These are phyloP conservation scores for Chymomyza costata DNA, from an alignment of 1,140 invertebrate species.

Conservation along the genomic window DNA sequence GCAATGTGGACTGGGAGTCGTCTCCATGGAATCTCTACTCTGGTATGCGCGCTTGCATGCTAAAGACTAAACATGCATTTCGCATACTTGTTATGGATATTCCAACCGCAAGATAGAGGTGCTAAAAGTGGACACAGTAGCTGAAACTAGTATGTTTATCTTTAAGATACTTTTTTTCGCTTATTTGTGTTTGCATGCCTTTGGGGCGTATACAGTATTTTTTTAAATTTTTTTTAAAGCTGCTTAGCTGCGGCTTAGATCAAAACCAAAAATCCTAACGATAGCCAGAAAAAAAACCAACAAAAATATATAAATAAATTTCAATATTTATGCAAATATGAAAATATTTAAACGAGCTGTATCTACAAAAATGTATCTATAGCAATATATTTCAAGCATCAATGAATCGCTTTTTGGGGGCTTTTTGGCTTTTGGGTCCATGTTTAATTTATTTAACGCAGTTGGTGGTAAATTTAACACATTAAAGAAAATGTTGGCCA, in stretches of 20 bases:
- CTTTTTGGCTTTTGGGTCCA: slow-evolving; percentile 7
- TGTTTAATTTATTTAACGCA: slow-evolving; percentile 63
- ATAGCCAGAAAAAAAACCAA: too few species aligned
- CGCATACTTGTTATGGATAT: slow-evolving; percentile 48
- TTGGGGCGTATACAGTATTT: too few species aligned
- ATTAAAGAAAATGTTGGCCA: too few species aligned
- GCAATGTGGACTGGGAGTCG: too few species aligned
- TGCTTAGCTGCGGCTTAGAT: slow-evolving; percentile 34
- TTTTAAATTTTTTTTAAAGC: too few species aligned
- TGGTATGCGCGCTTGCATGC: slow-evolving; percentile 36
- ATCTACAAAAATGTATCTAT: neutral
- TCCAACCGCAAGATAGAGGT: slow-evolving; percentile 12
- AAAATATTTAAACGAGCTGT: slow-evolving; percentile 37
- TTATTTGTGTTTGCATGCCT: slow-evolving; percentile 18
- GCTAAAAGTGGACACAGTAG: too few species aligned
- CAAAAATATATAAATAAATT: too few species aligned
- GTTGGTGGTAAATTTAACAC: slow-evolving; percentile 66
- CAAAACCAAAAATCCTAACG: slow-evolving; percentile 42
- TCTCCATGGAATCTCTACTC: too few species aligned
- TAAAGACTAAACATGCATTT: too few species aligned
- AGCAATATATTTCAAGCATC: slow-evolving; percentile 17
- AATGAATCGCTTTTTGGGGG: slow-evolving; percentile 7
- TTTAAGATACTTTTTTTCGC: slow-evolving; percentile 48
- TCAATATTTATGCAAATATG: slow-evolving; percentile 52
- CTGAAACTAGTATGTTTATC: slow-evolving; percentile 52